Conservation (phyloP, 2,797 vertebrate genomes). For the Toxotes lorentzi region DNA sequence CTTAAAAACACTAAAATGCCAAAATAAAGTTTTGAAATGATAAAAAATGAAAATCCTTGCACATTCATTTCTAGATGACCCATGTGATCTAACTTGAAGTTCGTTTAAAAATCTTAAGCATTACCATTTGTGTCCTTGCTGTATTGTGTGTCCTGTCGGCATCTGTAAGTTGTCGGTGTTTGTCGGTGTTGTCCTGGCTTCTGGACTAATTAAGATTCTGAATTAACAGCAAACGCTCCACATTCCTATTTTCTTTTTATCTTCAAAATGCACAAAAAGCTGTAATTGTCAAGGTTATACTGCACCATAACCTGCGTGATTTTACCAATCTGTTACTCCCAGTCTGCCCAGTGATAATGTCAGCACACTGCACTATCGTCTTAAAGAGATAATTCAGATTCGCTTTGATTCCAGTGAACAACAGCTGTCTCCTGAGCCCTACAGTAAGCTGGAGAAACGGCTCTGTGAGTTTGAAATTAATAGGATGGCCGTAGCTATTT, state of each 20-base stretch:
- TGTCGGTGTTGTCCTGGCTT: constrained; percentile 6
- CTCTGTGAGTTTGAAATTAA: constrained; percentile 72
- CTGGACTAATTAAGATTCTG: constrained; percentile 28
- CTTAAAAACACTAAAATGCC: neutral
- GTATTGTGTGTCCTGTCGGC: neutral
- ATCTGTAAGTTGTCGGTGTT: constrained; percentile 4
- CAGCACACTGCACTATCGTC: neutral
- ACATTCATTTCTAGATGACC: constrained; percentile 1
- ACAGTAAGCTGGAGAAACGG: constrained; percentile 44
- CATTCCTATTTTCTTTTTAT: neutral
- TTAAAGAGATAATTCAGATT: constrained; percentile 32
- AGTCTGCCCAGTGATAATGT: constrained; percentile 2
- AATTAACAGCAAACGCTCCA: constrained; percentile 16
- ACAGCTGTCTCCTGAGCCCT: constrained; percentile 48
- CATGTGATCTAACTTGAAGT: constrained; percentile 8
- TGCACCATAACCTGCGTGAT: constrained; percentile 1
- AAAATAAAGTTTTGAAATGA: neutral
- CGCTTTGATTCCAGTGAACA: constrained; percentile 53
- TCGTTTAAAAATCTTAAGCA: neutral
- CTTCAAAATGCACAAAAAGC: neutral
- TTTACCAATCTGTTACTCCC: neutral
- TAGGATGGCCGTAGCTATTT: constrained; percentile 75
- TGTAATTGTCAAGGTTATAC: constrained; percentile 5
- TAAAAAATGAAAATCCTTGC: neutral
- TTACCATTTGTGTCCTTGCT: constrained; percentile 25